Evolutionary conservation across 2,113 vertebrate genomes (phyloP).

Genomic region (Entomyzon cyanotis): DNA sequence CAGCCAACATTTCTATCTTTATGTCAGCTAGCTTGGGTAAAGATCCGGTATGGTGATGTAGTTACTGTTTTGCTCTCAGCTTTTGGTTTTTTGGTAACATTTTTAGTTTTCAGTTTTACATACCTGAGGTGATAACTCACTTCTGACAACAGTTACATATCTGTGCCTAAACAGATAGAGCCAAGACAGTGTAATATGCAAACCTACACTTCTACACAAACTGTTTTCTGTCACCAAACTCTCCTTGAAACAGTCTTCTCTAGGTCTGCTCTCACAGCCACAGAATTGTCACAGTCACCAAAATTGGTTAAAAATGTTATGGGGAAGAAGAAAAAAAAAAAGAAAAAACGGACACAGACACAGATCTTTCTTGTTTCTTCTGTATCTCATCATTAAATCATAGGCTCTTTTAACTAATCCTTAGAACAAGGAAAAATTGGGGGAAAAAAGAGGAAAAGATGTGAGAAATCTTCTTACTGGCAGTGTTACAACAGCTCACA

Average conservation of each 20-base stretch:
- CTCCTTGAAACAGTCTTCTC: neutral
- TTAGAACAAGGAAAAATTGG: neutral
- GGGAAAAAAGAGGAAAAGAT: neutral
- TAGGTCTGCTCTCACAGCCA: neutral
- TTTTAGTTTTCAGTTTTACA: neutral
- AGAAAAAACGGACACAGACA: fast-evolving
- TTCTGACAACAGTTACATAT: neutral
- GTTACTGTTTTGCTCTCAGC: neutral
- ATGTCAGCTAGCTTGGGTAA: neutral
- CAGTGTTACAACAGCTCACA: neutral
- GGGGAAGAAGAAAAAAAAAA: neutral
- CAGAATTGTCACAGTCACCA: neutral
- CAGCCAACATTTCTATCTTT: neutral
- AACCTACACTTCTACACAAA: neutral
- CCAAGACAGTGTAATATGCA: neutral
- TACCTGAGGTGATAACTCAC: neutral
- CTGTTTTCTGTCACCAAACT: neutral
- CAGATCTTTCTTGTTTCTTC: neutral
- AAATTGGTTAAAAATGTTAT: neutral
- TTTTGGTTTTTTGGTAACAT: neutral
- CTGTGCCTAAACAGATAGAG: neutral
- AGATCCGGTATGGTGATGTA: neutral
- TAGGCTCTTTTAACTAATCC: neutral
- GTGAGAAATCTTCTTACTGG: neutral
- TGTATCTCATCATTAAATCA: neutral